A percentile compares a stretch with the other conserved stretches of the same genome.
phyloP scores from a whole-genome alignment of 2,113 vertebrate genomes.

The Platysternon megacephalum region DNA sequence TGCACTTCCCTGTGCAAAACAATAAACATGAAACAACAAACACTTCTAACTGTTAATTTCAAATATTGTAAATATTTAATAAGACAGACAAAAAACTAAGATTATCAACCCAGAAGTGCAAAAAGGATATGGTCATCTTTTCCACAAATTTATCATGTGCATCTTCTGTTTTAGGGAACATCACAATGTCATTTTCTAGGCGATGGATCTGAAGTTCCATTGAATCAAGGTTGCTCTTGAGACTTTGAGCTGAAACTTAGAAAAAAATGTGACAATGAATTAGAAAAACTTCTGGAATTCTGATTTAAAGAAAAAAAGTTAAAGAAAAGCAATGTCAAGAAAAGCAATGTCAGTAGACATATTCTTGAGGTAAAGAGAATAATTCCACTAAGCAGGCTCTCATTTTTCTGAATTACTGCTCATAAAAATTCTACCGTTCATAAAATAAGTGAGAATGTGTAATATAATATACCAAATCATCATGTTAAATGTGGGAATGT shows the following conservation, averaged over 20 bases:
- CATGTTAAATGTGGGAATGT: constrained; percentile 79
- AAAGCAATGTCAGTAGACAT: constrained; percentile 24
- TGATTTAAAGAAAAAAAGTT: neutral
- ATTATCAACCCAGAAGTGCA: neutral
- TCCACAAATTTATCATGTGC: constrained; percentile 94
- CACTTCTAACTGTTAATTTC: neutral
- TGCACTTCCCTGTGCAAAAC: neutral
- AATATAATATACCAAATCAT: constrained; percentile 80
- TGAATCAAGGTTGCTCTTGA: constrained; percentile 89
- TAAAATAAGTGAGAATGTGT: constrained; percentile 78
- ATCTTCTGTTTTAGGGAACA: constrained; percentile 89
- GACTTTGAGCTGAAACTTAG: constrained; percentile 93
- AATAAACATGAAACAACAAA: neutral
- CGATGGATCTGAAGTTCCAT: constrained; percentile 92
- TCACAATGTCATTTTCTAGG: constrained; percentile 90
- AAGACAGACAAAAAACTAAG: neutral
- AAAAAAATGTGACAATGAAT: neutral
- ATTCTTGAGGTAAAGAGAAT: constrained; percentile 54
- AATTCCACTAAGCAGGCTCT: constrained; percentile 67
- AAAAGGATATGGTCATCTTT: constrained; percentile 99
- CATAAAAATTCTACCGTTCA: constrained; percentile 70
- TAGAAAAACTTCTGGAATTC: neutral
- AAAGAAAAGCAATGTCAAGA: neutral
- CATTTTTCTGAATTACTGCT: constrained; percentile 77
- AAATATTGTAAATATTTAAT: neutral